Conservation (phyloP, 1,140 invertebrate genomes). For the Rhopalosiphum maidis region DNA sequence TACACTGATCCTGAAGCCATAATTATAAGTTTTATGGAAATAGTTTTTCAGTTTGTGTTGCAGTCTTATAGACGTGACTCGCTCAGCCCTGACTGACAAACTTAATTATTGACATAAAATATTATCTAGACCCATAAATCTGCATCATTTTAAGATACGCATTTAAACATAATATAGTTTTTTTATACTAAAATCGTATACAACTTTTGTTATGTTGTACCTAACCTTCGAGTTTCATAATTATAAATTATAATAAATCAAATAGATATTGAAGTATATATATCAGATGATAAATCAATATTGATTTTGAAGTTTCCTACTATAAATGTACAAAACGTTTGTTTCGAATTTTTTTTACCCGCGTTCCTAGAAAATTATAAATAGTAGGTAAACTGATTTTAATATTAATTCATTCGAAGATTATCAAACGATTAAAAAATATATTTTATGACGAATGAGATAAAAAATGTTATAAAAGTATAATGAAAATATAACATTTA, state of each 20-base stretch:
- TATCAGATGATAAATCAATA: background rate
- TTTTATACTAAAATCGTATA: background rate
- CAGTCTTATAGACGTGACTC: background rate
- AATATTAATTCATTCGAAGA: background rate
- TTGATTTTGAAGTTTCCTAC: background rate
- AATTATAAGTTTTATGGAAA: background rate
- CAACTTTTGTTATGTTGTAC: background rate
- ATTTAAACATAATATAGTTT: background rate
- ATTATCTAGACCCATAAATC: background rate
- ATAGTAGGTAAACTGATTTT: background rate
- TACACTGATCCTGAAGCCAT: background rate
- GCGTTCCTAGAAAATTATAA: too few species aligned
- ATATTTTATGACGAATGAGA: background rate
- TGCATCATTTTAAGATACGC: background rate
- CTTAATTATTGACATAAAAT: conserved; percentile 16
- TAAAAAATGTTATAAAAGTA: background rate
- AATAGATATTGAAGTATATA: background rate
- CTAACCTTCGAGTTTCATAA: background rate
- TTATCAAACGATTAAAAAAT: background rate
- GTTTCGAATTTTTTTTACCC: background rate
- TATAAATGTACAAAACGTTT: background rate
- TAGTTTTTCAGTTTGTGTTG: background rate
- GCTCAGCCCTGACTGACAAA: background rate
- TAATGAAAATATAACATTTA: background rate
- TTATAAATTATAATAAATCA: background rate